These are phyloP conservation scores for Sander vitreus DNA, from an alignment of 2,113 vertebrate genomes.

Conservation along the genomic window DNA sequence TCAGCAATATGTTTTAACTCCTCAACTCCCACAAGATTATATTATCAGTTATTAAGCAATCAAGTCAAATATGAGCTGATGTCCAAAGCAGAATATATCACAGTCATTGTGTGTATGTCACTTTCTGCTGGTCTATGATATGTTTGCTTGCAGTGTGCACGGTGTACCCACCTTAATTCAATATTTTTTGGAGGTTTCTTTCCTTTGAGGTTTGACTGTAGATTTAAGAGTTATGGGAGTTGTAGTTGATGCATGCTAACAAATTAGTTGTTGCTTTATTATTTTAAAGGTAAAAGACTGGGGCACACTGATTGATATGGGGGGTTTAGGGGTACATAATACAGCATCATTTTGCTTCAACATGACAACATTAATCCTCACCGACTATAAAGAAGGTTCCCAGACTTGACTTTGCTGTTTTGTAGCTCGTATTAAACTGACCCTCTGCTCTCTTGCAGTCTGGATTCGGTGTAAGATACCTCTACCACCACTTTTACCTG, in stretches of 20 bases:
- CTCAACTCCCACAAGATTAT: not conserved
- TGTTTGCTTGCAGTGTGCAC: not conserved
- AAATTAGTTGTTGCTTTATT: too few relatives aligned
- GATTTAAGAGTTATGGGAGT: not conserved
- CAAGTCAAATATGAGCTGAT: not conserved
- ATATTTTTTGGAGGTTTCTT: too few relatives aligned
- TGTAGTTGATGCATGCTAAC: too few relatives aligned
- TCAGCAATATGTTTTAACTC: not conserved
- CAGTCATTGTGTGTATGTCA: not conserved
- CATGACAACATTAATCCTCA: too few relatives aligned
- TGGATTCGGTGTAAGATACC: constrained; percentile 67
- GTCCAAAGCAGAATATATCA: not conserved
- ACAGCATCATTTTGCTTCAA: too few relatives aligned
- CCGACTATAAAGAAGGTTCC: too few relatives aligned
- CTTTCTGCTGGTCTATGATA: not conserved
- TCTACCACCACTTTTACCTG: constrained; percentile 78
- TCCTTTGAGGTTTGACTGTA: not conserved
- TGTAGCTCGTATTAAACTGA: not conserved
- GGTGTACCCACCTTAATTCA: not conserved
- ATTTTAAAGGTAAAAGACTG: too few relatives aligned
- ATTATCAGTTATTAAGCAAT: not conserved
- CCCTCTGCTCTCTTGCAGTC: constrained; percentile 55
- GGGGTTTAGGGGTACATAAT: too few relatives aligned
- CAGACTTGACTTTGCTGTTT: too few relatives aligned
- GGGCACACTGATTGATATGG: too few relatives aligned